Evolutionary conservation across 2,888 invertebrate genomes (phyloP).

Genomic region (Cancer borealis): DNA sequence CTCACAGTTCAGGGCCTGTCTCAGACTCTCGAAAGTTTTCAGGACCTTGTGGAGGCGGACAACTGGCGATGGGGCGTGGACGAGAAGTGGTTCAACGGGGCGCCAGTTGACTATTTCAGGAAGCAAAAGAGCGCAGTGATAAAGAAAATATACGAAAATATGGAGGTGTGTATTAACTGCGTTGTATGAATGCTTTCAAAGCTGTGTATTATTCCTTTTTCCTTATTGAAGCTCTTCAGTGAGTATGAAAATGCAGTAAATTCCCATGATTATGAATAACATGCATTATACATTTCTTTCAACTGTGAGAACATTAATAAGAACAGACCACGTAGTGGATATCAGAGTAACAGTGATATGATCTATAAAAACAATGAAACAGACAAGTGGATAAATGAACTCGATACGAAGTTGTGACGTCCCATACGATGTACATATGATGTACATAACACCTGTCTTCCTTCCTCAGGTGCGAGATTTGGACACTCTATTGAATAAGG

Average conservation of each 20-base stretch:
- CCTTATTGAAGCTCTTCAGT: too few relatives aligned
- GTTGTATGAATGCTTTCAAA: neutral
- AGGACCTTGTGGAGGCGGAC: constrained; percentile 47
- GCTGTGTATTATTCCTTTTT: neutral
- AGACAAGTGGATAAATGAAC: too few relatives aligned
- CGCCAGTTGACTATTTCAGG: constrained; percentile 34
- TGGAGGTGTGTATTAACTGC: constrained; percentile 43
- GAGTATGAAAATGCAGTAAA: too few relatives aligned
- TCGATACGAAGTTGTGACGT: too few relatives aligned
- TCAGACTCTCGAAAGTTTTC: constrained; percentile 39
- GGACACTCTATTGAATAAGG: neutral
- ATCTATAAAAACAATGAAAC: too few relatives aligned
- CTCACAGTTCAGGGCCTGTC: constrained; percentile 51
- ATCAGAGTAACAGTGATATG: too few relatives aligned
- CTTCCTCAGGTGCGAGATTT: constrained; percentile 33
- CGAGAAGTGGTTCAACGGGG: neutral
- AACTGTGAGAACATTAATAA: too few relatives aligned
- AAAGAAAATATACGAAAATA: constrained; percentile 36
- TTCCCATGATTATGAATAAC: too few relatives aligned
- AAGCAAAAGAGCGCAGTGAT: constrained; percentile 45
- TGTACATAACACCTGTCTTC: neutral
- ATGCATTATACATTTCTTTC: too few relatives aligned
- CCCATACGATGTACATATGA: neutral
- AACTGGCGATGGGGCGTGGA: constrained; percentile 63
- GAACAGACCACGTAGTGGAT: too few relatives aligned